Percentiles rank a stretch among this genome's conserved stretches.
These are phyloP conservation scores for Drosophila jambulina DNA, from an alignment of 1,140 invertebrate species.

Conservation along the genomic window DNA sequence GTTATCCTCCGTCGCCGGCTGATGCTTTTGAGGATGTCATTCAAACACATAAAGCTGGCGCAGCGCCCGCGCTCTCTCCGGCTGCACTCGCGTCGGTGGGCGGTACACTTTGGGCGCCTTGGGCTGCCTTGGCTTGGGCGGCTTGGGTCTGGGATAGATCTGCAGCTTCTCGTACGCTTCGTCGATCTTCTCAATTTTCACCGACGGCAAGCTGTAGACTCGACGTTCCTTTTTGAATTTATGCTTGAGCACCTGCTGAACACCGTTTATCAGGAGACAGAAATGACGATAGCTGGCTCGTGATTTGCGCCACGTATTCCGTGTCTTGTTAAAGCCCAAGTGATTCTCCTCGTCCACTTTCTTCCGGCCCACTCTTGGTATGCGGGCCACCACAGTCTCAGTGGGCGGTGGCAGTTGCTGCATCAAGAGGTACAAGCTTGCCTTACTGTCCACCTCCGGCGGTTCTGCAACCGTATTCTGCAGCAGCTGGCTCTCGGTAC, in stretches of 20 bases:
- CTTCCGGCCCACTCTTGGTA: neutral
- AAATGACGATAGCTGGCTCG: conserved; percentile 69
- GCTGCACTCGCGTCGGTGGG: conserved; percentile 63
- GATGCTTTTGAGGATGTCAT: conserved; percentile 44
- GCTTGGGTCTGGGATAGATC: conserved; percentile 58
- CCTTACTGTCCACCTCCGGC: conserved; percentile 45
- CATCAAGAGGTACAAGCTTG: conserved; percentile 40
- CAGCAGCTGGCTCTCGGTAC: conserved; percentile 19
- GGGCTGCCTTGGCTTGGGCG: neutral
- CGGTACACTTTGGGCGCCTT: conserved; percentile 45
- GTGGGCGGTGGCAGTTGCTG: conserved; percentile 57
- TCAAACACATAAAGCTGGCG: conserved; percentile 66
- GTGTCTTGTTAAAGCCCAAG: conserved; percentile 39
- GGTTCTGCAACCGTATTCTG: neutral
- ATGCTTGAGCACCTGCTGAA: conserved; percentile 63
- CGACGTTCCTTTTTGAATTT: conserved; percentile 57
- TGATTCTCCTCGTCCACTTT: conserved; percentile 7
- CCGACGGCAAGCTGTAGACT: conserved; percentile 44
- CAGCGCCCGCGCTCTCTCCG: conserved; percentile 63
- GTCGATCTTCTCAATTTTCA: conserved; percentile 59
- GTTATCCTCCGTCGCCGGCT: neutral
- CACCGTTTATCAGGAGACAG: conserved; percentile 41
- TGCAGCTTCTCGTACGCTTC: conserved; percentile 39
- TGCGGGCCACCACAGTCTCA: neutral
- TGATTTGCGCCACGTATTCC: conserved; percentile 35